These are phyloP conservation scores for Lepeophtheirus salmonis DNA, from an alignment of 1,140 invertebrate species.

Conservation along the genomic window DNA sequence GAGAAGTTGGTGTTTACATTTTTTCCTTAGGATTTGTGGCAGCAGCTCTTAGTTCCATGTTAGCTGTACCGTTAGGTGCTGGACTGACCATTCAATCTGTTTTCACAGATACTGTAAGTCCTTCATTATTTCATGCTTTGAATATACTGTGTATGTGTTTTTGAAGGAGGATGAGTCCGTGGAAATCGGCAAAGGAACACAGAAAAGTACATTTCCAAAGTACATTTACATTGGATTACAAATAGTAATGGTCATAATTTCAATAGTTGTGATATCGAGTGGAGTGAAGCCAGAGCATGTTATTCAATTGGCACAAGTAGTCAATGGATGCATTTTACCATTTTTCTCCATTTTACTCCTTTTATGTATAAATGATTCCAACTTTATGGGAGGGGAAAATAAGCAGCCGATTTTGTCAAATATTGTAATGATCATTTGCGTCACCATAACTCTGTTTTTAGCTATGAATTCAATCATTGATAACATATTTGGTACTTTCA, in stretches of 20 bases:
- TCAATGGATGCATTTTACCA: background rate
- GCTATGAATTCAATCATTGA: background rate
- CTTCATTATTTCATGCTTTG: background rate
- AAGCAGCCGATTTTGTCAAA: background rate
- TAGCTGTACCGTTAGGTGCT: slow-evolving; percentile 1
- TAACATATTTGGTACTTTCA: background rate
- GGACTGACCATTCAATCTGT: background rate
- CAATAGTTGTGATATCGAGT: background rate
- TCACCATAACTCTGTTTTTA: background rate
- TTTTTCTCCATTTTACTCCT: slow-evolving; percentile 10
- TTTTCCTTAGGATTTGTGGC: slow-evolving; percentile 2
- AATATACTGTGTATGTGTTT: background rate
- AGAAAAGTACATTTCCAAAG: slow-evolving; percentile 5
- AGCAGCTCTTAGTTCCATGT: slow-evolving; percentile 8
- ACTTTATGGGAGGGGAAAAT: background rate
- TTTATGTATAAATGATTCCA: background rate
- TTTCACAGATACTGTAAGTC: slow-evolving; percentile 1
- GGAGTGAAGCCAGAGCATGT: background rate
- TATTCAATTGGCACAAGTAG: background rate
- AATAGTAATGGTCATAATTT: slow-evolving; percentile 8
- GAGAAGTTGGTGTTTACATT: slow-evolving; percentile 1
- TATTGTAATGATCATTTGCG: background rate
- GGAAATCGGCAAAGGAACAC: background rate
- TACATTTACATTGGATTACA: background rate
- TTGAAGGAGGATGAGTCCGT: background rate